Evolutionary conservation across 2,888 invertebrate species (phyloP).

Genomic region (Calameuta filiformis): DNA sequence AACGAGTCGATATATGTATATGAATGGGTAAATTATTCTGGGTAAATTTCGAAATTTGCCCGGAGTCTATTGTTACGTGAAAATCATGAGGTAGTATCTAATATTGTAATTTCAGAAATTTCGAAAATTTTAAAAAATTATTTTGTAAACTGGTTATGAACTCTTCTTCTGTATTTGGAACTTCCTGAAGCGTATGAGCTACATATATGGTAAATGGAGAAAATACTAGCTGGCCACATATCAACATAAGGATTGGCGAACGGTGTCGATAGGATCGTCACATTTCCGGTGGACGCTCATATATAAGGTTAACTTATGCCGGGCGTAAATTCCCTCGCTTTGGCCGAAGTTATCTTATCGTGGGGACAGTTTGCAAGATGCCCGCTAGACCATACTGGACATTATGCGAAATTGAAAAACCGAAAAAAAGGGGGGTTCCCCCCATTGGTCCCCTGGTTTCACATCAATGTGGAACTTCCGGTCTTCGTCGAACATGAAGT

Average conservation of each 20-base stretch:
- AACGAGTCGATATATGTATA: neutral
- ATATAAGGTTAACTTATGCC: slow-evolving; percentile 64
- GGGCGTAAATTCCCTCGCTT: slow-evolving; percentile 59
- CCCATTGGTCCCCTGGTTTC: slow-evolving; percentile 16
- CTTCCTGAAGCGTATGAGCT: neutral
- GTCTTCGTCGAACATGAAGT: slow-evolving; percentile 9
- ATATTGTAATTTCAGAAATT: neutral
- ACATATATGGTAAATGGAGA: slow-evolving; percentile 31
- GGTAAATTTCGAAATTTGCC: neutral
- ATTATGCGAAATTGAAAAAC: slow-evolving; percentile 65
- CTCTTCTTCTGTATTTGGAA: neutral
- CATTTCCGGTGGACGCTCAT: slow-evolving; percentile 64
- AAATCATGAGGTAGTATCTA: neutral
- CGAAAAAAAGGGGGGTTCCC: slow-evolving; percentile 34
- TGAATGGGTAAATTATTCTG: neutral
- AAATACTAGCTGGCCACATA: slow-evolving; percentile 55
- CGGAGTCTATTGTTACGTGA: neutral
- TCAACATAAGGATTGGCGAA: slow-evolving; percentile 48
- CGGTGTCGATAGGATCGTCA: slow-evolving; percentile 60
- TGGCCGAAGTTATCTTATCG: slow-evolving; percentile 60
- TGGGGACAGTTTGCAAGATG: slow-evolving; percentile 53
- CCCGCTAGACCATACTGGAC: slow-evolving; percentile 52
- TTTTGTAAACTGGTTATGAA: neutral
- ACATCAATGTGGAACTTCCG: slow-evolving; percentile 25
- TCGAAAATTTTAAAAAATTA: neutral